Evolutionary conservation across 2,888 invertebrate species (phyloP).

Genomic region (Dorcus parallelipipedus): DNA sequence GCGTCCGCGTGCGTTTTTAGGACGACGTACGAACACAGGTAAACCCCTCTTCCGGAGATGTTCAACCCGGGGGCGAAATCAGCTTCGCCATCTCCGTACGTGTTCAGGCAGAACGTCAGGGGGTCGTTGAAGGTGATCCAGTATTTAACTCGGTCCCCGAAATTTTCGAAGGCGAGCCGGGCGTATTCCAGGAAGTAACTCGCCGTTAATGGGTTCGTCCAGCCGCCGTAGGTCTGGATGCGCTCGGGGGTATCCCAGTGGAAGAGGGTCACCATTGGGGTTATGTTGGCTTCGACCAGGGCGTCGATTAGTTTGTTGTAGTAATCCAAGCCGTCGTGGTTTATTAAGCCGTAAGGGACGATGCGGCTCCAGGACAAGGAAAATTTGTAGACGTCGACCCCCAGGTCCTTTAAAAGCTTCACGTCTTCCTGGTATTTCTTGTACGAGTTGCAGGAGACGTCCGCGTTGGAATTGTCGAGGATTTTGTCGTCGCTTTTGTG

Average conservation of each 20-base stretch:
- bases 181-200: constrained; percentile 56
- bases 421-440: constrained; percentile 64
- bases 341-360: constrained; percentile 68
- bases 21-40: constrained; percentile 54
- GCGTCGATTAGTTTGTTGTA: constrained; percentile 75
- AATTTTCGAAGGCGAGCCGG: constrained; percentile 40
- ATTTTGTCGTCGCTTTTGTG: constrained; percentile 54
- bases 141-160: constrained; percentile 37
- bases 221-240: constrained; percentile 57
- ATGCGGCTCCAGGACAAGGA: constrained; percentile 75
- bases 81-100: constrained; percentile 36
- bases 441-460: constrained; percentile 68
- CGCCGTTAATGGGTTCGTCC: constrained; percentile 57
- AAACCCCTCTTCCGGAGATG: constrained; percentile 53
- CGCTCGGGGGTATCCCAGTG: constrained; percentile 39
- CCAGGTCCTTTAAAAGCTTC: constrained; percentile 59
- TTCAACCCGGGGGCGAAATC: constrained; percentile 49
- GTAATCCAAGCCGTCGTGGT: constrained; percentile 68
- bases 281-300: constrained; percentile 57
- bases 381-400: constrained; percentile 67
- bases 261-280: constrained; percentile 57
- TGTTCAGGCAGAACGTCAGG: constrained; percentile 28
- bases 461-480: constrained; percentile 57
- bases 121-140: constrained; percentile 56
- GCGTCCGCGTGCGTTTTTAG: constrained; percentile 49